Evolutionary conservation across 2,113 vertebrate genomes (phyloP).

Genomic region (Haemorhous mexicanus): DNA sequence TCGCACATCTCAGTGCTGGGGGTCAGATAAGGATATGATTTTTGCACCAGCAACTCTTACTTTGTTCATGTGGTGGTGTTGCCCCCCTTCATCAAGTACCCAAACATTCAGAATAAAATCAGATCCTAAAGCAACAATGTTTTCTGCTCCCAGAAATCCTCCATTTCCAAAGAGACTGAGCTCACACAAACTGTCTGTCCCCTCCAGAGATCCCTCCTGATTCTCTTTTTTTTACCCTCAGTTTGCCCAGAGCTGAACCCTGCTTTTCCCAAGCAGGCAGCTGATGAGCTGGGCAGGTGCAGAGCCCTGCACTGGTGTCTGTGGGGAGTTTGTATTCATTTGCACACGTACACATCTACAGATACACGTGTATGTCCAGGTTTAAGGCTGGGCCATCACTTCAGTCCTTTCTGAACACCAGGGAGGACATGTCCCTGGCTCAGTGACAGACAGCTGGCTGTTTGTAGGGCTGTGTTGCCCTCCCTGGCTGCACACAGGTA

Average conservation of each 20-base stretch:
- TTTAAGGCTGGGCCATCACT: background rate
- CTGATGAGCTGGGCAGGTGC: background rate
- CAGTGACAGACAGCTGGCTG: background rate
- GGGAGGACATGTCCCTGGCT: background rate
- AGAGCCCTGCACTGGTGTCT: background rate
- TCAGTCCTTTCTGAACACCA: background rate
- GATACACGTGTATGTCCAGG: rapidly evolving
- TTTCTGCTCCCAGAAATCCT: background rate
- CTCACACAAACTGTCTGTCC: background rate
- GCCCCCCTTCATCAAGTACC: background rate
- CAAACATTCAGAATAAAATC: background rate
- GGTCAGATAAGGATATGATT: background rate
- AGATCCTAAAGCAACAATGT: background rate
- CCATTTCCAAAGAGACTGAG: background rate
- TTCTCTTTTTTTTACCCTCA: background rate
- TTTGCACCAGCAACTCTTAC: background rate
- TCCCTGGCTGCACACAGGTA: background rate
- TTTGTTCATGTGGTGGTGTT: background rate
- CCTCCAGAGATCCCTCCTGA: background rate
- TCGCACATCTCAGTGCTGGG: background rate
- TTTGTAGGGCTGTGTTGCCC: background rate
- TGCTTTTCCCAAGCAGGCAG: background rate
- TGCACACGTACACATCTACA: too few species aligned
- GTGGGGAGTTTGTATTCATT: too few species aligned
- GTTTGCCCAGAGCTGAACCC: background rate